phyloP scores from a whole-genome alignment of 2,888 invertebrate genomes.

The Creontiades dilutus region DNA sequence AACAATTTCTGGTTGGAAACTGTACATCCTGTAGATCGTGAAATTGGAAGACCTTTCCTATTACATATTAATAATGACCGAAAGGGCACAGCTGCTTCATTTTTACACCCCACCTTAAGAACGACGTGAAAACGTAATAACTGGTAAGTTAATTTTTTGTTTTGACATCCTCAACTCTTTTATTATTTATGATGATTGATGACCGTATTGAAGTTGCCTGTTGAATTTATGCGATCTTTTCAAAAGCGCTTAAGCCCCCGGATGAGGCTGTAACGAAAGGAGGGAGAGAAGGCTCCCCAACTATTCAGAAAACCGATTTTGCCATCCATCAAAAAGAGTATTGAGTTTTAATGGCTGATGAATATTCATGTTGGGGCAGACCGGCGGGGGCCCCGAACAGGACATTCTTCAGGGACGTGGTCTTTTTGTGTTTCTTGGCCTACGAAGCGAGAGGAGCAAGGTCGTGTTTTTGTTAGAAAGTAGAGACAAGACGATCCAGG shows the following conservation, averaged over 20 bases:
- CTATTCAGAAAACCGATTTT: conserved; percentile 60
- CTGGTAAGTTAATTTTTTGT: background rate
- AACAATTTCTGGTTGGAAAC: too few species aligned
- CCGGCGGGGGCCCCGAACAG: conserved; percentile 18
- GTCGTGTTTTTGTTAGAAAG: conserved; percentile 9
- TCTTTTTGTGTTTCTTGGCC: conserved; percentile 37
- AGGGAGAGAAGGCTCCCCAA: background rate
- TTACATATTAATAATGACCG: too few species aligned
- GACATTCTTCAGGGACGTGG: conserved; percentile 30
- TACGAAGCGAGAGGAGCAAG: conserved; percentile 29
- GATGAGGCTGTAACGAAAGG: conserved; percentile 51
- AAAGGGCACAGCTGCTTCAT: too few species aligned
- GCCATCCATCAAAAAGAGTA: conserved; percentile 64
- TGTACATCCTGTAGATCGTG: too few species aligned
- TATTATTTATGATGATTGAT: conserved; percentile 58
- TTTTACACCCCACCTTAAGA: background rate
- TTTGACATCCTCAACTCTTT: background rate
- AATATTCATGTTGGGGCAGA: conserved; percentile 43
- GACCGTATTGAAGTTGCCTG: conserved; percentile 51
- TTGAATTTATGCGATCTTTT: conserved; percentile 53
- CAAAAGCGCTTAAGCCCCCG: conserved; percentile 7
- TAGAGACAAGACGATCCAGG: too few species aligned
- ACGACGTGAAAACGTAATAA: background rate
- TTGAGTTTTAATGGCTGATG: conserved; percentile 63
- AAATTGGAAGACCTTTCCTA: too few species aligned